Base-by-base conservation (phyloP, 2,888 invertebrate species). In the Platycheirus albimanus region DNA sequence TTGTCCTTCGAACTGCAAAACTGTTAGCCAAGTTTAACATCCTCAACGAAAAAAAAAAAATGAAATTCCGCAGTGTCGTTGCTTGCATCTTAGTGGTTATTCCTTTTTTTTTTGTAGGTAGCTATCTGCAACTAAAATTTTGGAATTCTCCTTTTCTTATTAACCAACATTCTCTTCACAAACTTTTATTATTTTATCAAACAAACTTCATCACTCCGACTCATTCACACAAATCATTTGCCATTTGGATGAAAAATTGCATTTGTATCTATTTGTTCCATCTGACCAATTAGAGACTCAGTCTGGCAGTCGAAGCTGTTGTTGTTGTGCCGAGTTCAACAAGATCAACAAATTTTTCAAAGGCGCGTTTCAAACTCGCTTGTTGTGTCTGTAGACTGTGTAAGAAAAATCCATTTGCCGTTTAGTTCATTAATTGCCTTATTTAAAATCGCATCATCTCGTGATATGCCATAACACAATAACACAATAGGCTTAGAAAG, bases 391-490 rank as follows among this genome's bases (percentile, higher is more conserved):
- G 1, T 3, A 52, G 30, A 17, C 43, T 63, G 67, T 24, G 11
- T n/a, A 51, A 52, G 30, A 52, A 61, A 63, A 52, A 72, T 36
- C 45, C 72, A 45, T 54, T 64, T 43, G 30, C 72, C 63, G 67
- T 70, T 66, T 76, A 52, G 58, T 70, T 78, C 72, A 78, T 78
- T 83, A 83, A 78, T 72, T 83, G 83, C 72, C 83, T 78, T 78
- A 49, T 78, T 83, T 74, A 83, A 69, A 81, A 64, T 74, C 83
- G 72, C 83, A 78, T 72, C 81, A 83, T 83, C 81, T 77, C 78
- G 83, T 83, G 72, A 83, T 78, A 78, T 78, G 78, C 83, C 83
- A 83, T 45, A 75, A 63, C 41, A 70, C 58, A 58, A 43, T 24
- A 61, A 56, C 69, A 69, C 69, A 69, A 69, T 56, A 54, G 45